These are phyloP conservation scores for Drymonia ruficornis DNA, from an alignment of 2,888 invertebrate genomes.

Conservation along the genomic window DNA sequence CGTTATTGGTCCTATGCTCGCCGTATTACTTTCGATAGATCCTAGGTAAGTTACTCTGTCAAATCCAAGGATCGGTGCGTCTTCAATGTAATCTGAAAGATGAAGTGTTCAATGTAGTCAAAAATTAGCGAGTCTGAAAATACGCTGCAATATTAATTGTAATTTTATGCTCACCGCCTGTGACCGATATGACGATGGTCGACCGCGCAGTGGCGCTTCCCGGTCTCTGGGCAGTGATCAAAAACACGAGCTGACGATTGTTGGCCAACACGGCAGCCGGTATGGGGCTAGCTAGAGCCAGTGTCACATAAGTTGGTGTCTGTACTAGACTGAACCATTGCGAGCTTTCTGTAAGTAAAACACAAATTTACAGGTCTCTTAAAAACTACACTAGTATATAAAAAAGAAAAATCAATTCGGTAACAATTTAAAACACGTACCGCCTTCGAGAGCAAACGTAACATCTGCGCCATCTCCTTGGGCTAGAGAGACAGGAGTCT, in stretches of 20 bases:
- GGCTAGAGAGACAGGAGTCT: constrained; percentile 21
- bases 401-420: no score
- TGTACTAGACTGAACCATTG: constrained; percentile 31
- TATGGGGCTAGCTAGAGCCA: constrained; percentile 24
- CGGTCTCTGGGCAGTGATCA: constrained; percentile 29
- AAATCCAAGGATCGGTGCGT: constrained; percentile 35
- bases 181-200: constrained; percentile 35
- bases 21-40: constrained; percentile 25
- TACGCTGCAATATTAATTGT: no score
- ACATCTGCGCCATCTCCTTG: constrained; percentile 36
- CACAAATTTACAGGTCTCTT: no score
- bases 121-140: background rate
- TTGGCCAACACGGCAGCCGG: constrained; percentile 33
- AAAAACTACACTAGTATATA: no score
- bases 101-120: background rate
- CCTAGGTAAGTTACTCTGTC: constrained; percentile 41
- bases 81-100: constrained; percentile 13
- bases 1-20: constrained; percentile 33
- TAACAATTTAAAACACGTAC: constrained; percentile 9
- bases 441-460: constrained; percentile 37
- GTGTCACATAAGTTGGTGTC: constrained; percentile 21
- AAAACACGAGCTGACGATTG: constrained; percentile 36
- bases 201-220: constrained; percentile 27
- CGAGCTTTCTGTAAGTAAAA: constrained; percentile 14
- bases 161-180: constrained; percentile 20